These are phyloP conservation scores for Babyrousa celebensis DNA, from an alignment of 2,797 vertebrate genomes.

Conservation along the genomic window DNA sequence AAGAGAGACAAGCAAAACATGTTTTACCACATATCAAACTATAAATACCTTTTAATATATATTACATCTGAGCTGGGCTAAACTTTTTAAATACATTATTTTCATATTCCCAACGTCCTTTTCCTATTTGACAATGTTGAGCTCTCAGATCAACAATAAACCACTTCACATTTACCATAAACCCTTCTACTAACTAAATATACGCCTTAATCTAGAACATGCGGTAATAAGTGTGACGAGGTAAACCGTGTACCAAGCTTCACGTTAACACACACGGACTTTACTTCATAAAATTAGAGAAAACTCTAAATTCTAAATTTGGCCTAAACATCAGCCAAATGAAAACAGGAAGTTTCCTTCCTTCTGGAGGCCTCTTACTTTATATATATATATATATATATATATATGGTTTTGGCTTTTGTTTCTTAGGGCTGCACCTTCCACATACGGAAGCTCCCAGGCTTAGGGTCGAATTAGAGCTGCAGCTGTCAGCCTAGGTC, in stretches of 20 bases:
- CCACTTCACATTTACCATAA: not conserved
- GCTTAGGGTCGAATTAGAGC: too few relatives aligned
- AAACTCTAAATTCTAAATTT: conserved; percentile 64
- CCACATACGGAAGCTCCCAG: too few relatives aligned
- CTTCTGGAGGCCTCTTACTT: not conserved
- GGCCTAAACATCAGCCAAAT: not conserved
- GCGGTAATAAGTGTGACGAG: not conserved
- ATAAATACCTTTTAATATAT: conserved; percentile 21
- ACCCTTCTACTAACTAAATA: conserved; percentile 3
- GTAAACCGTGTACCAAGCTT: not conserved
- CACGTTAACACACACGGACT: not conserved
- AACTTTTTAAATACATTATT: conserved; percentile 60
- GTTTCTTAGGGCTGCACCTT: too few relatives aligned
- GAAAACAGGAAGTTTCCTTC: not conserved
- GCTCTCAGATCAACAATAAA: conserved; percentile 20
- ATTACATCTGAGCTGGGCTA: not conserved
- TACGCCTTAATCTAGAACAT: not conserved
- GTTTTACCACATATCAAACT: conserved; percentile 56
- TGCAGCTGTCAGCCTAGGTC: too few relatives aligned
- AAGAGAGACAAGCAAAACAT: conserved; percentile 1
- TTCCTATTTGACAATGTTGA: conserved; percentile 15
- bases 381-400: too few relatives aligned
- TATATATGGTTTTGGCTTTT: too few relatives aligned
- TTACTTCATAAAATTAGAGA: conserved; percentile 41
- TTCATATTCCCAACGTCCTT: conserved; percentile 30